Evolutionary conservation across 2,888 invertebrate genomes (phyloP).

Genomic region (Desoria tigrina): DNA sequence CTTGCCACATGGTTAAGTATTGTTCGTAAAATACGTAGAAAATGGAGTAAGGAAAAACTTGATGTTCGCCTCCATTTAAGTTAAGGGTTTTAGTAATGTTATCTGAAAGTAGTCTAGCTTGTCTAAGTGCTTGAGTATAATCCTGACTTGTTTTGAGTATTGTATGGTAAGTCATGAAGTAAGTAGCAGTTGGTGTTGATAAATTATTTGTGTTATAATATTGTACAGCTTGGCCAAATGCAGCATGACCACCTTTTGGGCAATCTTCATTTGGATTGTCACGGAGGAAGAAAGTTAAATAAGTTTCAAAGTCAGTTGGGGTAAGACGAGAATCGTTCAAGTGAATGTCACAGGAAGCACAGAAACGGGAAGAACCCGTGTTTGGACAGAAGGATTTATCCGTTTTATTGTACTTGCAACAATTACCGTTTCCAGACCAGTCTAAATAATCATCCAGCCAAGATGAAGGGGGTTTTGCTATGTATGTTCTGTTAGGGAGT

Average conservation of each 20-base stretch:
- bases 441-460: slow-evolving; percentile 95
- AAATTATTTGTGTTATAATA: slow-evolving; percentile 66
- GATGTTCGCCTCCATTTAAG: slow-evolving; percentile 55
- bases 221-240: slow-evolving; percentile 67
- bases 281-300: slow-evolving; percentile 70
- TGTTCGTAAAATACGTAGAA: slow-evolving; percentile 96
- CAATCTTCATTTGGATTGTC: slow-evolving; percentile 71
- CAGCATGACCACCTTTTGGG: slow-evolving; percentile 75
- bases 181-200: slow-evolving; percentile 67
- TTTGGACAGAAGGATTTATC: slow-evolving; percentile 68
- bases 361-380: slow-evolving; percentile 34
- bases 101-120: slow-evolving; percentile 71
- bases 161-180: slow-evolving; percentile 89
- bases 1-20: slow-evolving; percentile 82
- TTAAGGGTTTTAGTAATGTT: slow-evolving; percentile 74
- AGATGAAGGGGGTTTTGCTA: slow-evolving; percentile 77
- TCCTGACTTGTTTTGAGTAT: slow-evolving; percentile 77
- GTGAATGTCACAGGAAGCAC: slow-evolving; percentile 17
- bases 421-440: slow-evolving; percentile 69
- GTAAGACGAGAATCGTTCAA: background rate
- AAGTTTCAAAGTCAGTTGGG: slow-evolving; percentile 63
- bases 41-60: slow-evolving; percentile 86
- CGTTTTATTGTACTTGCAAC: slow-evolving; percentile 66
- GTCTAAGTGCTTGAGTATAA: slow-evolving; percentile 76
- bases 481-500: slow-evolving; percentile 64